Base-by-base conservation (phyloP, 2,113 vertebrate genomes). In the Gorilla gorilla region DNA sequence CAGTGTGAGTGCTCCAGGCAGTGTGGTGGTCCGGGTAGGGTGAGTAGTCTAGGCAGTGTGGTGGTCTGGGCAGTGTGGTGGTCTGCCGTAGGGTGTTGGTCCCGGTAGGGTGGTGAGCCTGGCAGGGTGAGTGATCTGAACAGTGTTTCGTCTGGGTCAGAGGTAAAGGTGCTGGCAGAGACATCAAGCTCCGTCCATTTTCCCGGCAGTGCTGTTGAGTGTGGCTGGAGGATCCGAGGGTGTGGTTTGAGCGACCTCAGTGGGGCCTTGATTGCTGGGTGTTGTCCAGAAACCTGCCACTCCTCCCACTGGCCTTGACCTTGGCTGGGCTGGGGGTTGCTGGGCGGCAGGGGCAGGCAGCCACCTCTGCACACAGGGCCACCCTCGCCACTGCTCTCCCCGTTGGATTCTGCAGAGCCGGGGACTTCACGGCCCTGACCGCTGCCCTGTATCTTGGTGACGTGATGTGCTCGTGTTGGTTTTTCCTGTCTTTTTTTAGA, bases 301-400 rank as follows among this genome's bases (percentile, higher is more conserved):
- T 35, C 18, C 30, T 38, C 52, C 40, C 1, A 6, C 27, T 5
- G 27, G 17, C 64, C 43, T n/a, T 16, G 80, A 27, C 79, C 27
- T 3, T 14, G n/a, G 8, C 1, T 32, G 23, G 2, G 64, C 30
- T 17, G 10, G 38, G 59, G 70, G 8, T 0, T 5, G 57, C 6
- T 50, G 66, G 43, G 94, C 93, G 93, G 94, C 61, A 97, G 97
- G 84, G 97, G 97, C 97, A 96, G 97, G 52, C 45, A 0, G 14
- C 9, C 43, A 13, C 84, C 55, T 75, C 57, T 50, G 45, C 22
- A 30, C 27, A 6, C 38, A 3, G 16, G 82, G 81, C 93, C n/a
- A 0, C 8, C 10, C 3, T 25, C 22, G 27, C 84, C 27, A 13
- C 22, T 25, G 70, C 55, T 48, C 18, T 27, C 64, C 45, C 25